Evolutionary conservation across 2,113 vertebrate genomes (phyloP).

Genomic region (Desmodus rotundus): DNA sequence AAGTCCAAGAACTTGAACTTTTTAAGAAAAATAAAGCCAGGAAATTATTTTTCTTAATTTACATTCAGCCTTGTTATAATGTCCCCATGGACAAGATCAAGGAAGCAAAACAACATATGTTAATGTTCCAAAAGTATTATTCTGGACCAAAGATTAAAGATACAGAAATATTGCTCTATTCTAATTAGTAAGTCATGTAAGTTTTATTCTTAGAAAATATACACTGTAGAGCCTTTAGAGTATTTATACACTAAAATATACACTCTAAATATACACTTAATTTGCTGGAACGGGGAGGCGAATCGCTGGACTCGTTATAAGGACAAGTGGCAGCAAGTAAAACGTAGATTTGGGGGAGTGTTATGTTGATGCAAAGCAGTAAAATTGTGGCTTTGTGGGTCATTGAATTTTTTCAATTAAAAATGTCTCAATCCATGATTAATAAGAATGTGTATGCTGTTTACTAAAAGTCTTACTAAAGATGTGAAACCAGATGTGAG

Average conservation of each 20-base stretch:
- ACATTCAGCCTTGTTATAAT: neutral
- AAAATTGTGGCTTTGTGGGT: neutral
- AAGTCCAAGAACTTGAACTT: neutral
- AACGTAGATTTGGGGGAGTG: neutral
- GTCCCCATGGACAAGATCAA: neutral
- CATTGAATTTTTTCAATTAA: neutral
- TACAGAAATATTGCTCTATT: neutral
- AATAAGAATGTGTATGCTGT: neutral
- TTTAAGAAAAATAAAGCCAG: neutral
- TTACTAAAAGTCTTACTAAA: neutral
- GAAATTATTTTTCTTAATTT: neutral
- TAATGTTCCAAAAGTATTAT: neutral
- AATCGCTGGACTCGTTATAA: neutral
- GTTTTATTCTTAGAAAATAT: neutral
- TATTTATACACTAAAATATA: too few relatives aligned
- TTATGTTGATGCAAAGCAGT: neutral
- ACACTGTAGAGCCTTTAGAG: neutral
- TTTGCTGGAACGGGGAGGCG: neutral
- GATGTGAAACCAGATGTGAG: neutral
- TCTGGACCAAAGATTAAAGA: neutral
- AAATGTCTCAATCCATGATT: neutral
- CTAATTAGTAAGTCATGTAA: neutral
- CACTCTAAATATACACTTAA: too few relatives aligned
- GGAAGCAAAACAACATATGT: neutral
- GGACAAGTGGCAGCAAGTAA: neutral